phyloP scores from a whole-genome alignment of 1,140 invertebrate genomes.

The Megalonaias nervosa region DNA sequence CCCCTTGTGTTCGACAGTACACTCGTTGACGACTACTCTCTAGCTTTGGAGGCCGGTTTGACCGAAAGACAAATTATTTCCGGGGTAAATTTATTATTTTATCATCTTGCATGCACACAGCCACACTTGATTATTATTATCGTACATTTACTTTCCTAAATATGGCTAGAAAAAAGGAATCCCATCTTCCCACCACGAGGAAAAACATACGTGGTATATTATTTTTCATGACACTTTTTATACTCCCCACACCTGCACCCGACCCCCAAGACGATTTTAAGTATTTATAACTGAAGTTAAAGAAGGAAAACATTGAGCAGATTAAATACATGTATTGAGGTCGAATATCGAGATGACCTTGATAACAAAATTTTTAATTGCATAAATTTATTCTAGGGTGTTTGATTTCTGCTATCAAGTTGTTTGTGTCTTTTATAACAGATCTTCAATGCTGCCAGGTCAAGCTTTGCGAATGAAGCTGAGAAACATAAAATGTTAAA shows the following conservation, averaged over 20 bases:
- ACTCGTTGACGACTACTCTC: conserved; percentile 73
- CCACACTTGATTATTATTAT: no score
- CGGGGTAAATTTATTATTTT: conserved; percentile 68
- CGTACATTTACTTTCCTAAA: no score
- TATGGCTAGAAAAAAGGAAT: no score
- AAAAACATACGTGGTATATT: no score
- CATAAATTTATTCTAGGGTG: background rate
- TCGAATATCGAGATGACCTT: background rate
- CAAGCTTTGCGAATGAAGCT: conserved; percentile 41
- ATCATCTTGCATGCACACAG: background rate
- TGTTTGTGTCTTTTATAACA: conserved; percentile 15
- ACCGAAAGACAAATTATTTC: conserved; percentile 71
- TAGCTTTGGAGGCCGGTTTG: conserved; percentile 72
- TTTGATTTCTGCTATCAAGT: background rate
- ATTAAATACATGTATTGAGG: no score
- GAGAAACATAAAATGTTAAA: conserved; percentile 40
- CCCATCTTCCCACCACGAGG: no score
- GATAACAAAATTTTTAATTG: background rate
- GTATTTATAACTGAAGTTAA: background rate
- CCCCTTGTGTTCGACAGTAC: conserved; percentile 74
- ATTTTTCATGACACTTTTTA: no score
- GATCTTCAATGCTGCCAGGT: conserved; percentile 48
- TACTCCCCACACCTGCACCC: no score
- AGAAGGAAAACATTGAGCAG: background rate
- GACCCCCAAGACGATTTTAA: no score